Evolutionary conservation across 1,140 invertebrate species (phyloP).

Genomic region (Eumeta japonica): DNA sequence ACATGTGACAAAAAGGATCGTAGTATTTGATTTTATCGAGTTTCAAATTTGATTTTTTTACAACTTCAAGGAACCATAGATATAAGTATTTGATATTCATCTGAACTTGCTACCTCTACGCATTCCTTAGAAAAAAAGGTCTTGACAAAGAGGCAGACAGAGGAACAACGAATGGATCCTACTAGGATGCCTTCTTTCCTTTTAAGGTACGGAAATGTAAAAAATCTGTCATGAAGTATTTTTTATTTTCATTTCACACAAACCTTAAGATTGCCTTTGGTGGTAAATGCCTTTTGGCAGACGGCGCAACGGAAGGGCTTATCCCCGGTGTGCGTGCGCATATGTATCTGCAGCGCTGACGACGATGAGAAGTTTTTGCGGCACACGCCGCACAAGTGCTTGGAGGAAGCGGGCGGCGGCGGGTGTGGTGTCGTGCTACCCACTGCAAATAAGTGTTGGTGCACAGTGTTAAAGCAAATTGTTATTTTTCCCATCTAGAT

Average conservation of each 20-base stretch:
- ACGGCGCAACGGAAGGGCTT: constrained; percentile 95
- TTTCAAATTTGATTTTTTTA: too few species aligned
- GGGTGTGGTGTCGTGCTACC: constrained; percentile 34
- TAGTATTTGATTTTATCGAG: too few species aligned
- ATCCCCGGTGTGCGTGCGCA: constrained; percentile 97
- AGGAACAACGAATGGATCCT: too few species aligned
- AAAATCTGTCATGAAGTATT: not conserved
- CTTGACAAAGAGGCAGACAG: too few species aligned
- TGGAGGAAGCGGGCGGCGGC: constrained; percentile 57
- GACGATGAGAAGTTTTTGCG: constrained; percentile 97
- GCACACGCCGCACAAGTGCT: constrained; percentile 95
- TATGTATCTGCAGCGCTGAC: constrained; percentile 95
- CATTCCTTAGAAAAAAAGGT: too few species aligned
- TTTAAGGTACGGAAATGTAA: not conserved
- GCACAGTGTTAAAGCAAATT: too few species aligned
- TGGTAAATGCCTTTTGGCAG: constrained; percentile 95
- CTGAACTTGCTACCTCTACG: too few species aligned
- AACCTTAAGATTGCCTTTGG: constrained; percentile 98
- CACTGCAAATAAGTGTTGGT: constrained; percentile 18
- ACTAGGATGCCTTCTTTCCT: too few species aligned
- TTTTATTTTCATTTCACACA: constrained; percentile 9
- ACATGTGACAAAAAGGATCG: too few species aligned
- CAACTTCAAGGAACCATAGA: too few species aligned
- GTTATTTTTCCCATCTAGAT: too few species aligned
- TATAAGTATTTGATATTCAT: too few species aligned